Percentiles rank a stretch among this genome's conserved stretches.
phyloP scores from a whole-genome alignment of 2,113 vertebrate genomes.

The Oryzias curvinotus region DNA sequence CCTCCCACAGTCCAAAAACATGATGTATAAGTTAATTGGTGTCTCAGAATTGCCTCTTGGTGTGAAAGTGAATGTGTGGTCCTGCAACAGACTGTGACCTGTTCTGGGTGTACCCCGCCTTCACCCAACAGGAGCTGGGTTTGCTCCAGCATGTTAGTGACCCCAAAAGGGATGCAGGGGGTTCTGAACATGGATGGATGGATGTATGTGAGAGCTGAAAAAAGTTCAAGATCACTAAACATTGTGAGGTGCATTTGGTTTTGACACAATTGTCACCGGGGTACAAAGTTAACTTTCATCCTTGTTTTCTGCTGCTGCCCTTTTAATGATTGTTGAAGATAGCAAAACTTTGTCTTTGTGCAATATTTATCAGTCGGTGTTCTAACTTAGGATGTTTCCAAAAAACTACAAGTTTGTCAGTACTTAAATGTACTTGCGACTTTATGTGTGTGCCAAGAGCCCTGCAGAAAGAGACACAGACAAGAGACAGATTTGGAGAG shows the following conservation, averaged over 20 bases:
- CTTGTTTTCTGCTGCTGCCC: conserved; percentile 13
- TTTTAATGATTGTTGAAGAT: conserved; percentile 31
- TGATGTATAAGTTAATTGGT: too few species aligned
- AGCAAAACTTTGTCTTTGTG: conserved; percentile 21
- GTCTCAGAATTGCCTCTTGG: too few species aligned
- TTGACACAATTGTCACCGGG: conserved; percentile 22
- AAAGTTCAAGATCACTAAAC: conserved; percentile 38
- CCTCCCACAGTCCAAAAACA: too few species aligned
- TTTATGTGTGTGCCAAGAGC: conserved; percentile 18
- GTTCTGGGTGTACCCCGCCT: too few species aligned
- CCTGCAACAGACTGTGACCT: too few species aligned
- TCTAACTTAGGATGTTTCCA: conserved; percentile 17
- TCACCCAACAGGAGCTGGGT: too few species aligned
- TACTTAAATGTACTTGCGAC: conserved; percentile 21
- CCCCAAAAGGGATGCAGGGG: too few species aligned
- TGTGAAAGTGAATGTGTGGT: too few species aligned
- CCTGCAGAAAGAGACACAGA: conserved; percentile 43
- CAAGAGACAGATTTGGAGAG: conserved; percentile 55
- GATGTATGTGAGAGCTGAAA: conserved; percentile 4
- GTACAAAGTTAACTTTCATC: conserved; percentile 23
- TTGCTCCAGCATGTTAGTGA: too few species aligned
- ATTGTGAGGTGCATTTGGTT: conserved; percentile 15
- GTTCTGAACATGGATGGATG: too few species aligned
- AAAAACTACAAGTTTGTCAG: conserved; percentile 29
- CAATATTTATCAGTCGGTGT: conserved; percentile 31